Evolutionary conservation across 2,888 invertebrate genomes (phyloP), one percentile per base, ranked within the genome.

Genomic region (Acrobasis suavella): DNA sequence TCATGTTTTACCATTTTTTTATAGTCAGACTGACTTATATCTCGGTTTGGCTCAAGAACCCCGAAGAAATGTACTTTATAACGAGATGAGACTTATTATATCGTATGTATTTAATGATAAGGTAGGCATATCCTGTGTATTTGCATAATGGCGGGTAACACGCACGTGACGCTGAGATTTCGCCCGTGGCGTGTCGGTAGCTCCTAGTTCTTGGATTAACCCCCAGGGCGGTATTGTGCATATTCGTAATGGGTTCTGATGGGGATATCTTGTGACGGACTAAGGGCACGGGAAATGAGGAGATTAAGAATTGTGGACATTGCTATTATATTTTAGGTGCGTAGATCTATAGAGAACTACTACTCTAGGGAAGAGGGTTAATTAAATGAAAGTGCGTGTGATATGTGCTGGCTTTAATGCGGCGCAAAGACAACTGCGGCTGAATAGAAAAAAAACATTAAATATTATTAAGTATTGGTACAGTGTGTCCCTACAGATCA

Each of bases 121-220:
- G 74, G 80, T 74, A 32, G 32, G 75, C 72, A 80, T 80, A 85
- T 86, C 85, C 86, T 78, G 82, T 86, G 83, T 85, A 86, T 87
- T 87, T 85, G 81, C 85, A 83, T 86, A 85, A 86, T 84, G 80
- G 76, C 76, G 72, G 72, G 61, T 71, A 73, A 72, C 83, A 81
- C 82, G 84, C 80, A 76, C 73, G 73, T 76, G 72, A 67, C 67
- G 70, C 73, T 72, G 71, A 15, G 50, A 60, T 38, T 60, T 38
- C 16, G 37, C 50, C 50, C 38, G 38, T 16, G 58, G 56, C 56
- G 56, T 56, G 56, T 56, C 64, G 69, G 69, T 67, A 69, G 78
- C 81, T 81, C 68, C 81, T 78, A 79, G 79, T 56, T 42, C 42
- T 56, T 68, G 69, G 72, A 74, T 75, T 72, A 69, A 73, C 61